phyloP scores from a whole-genome alignment of 2,888 invertebrate species.

The Polia nebulosa region DNA sequence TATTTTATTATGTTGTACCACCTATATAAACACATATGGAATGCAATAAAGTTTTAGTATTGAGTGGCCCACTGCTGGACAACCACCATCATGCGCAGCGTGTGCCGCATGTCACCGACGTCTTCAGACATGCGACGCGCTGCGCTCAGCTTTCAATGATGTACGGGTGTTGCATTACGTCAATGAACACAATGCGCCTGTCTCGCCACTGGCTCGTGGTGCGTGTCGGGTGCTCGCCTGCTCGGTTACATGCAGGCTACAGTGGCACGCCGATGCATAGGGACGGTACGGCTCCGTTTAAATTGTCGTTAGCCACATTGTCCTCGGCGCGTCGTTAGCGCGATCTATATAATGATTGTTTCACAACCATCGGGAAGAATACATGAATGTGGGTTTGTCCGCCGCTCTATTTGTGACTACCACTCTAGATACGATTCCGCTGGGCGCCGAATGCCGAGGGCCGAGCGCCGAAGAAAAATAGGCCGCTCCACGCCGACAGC shows the following conservation, averaged over 20 bases:
- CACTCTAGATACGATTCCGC: slow-evolving; percentile 50
- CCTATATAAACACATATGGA: no score
- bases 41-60: no score
- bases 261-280: no score
- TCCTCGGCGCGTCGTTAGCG: slow-evolving; percentile 10
- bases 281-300: neutral
- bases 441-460: slow-evolving; percentile 52
- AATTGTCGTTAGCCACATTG: slow-evolving; percentile 17
- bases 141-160: slow-evolving; percentile 57
- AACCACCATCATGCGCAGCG: slow-evolving; percentile 4
- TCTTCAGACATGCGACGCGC: slow-evolving; percentile 37
- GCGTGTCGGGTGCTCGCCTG: neutral
- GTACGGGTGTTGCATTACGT: slow-evolving; percentile 36
- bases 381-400: slow-evolving; percentile 25
- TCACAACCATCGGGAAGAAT: slow-evolving; percentile 29
- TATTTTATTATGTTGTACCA: no score
- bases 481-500: slow-evolving; percentile 51
- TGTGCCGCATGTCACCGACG: slow-evolving; percentile 18
- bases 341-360: slow-evolving; percentile 43
- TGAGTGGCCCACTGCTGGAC: slow-evolving; percentile 14
- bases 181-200: slow-evolving; percentile 31
- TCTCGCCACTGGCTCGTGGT: neutral
- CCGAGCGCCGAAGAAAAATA: slow-evolving; percentile 59
- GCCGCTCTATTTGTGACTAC: slow-evolving; percentile 59
- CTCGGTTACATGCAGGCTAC: neutral